Evolutionary conservation across 2,797 vertebrate genomes (phyloP), one percentile per base, ranked within the genome.

Genomic region (Myiotriccus ornatus): DNA sequence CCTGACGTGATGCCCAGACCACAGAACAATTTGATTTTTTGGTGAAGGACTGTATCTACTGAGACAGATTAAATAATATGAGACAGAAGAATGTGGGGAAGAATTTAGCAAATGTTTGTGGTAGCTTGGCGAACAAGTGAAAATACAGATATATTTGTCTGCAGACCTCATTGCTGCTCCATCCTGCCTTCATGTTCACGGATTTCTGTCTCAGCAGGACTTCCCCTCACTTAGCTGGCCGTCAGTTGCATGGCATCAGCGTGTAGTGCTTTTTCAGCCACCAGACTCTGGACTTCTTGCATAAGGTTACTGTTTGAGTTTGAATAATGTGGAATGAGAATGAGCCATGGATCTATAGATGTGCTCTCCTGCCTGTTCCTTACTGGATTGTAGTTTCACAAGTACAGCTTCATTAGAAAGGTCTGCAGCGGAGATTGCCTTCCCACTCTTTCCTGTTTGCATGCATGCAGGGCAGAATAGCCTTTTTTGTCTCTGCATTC

Each of bases 371-470:
- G 32, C 21, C 59, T 75, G 32, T 90, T 92, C 41, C 62, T 81
- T 28, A 8, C 13, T 60, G 65, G 57, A 80, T 1, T 84, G 43
- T 64, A 68, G 34, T 63, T 92, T 76, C 69, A 65, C 47, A 74
- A 87, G n/a, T 37, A 15, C 4, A 41, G 75, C 64, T 94, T 71
- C 82, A 73, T 78, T 78, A 86, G 85, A 32, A 87, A 86, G 73
- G 70, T 50, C 87, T 77, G 35, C 27, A 37, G 57, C 3, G 1
- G 87, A 87, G 60, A 85, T 87, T 80, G 64, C 25, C 65, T 92
- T 91, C 87, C 91, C 71, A 84, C 65, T 94, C 82, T 75, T 91
- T 92, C 90, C 94, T 91, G 47, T 89, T 94, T 90, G 81, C 41
- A 70, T 47, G 30, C 0, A 0, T 75, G 69, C 39, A 1, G 19